Base-by-base conservation (phyloP, 2,888 invertebrate species). In the Eristalis tenax region DNA sequence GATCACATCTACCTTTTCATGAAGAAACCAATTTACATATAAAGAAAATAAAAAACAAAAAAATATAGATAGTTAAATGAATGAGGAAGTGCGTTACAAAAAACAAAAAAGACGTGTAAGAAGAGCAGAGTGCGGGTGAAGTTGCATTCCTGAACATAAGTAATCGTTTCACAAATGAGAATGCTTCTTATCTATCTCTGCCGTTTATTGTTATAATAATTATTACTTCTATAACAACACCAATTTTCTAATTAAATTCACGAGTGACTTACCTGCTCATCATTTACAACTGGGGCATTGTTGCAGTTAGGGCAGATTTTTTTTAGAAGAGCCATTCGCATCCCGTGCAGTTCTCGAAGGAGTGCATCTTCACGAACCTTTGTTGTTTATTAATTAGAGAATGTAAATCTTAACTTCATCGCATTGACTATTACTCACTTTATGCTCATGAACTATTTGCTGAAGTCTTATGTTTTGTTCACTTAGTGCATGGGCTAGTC, bases 391-490 rank as follows among this genome's bases (percentile, higher is more conserved):
- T 0, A 65, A 65, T 18, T 6, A 50, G 18, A 50, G 18, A 50
- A 8, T n/a, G n/a, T n/a, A 4, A 50, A 18, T n/a, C 6, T 28
- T 28, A 4, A 32, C 32, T 32, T 32, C 8, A 8, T 32, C 32
- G 1, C 32, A 4, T 6, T 8, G 4, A 32, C 10, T 10, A 10
- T 32, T 23, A 89, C 90, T 90, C 91, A 97, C 97, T 95, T 95
- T 96, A 91, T 97, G 96, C 89, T 97, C 96, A 80, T 96, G 94
- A 90, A 97, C 96, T 90, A 98, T 96, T 93, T 97, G 96, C 91
- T 96, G 96, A 90, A 98, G 94, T 88, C 98, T 94, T 91, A 93
- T 91, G 88, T 93, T 93, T 90, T 93, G 92, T 90, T 93, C 93
- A 89, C 93, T 93, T 79, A 93, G 89, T 71, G 93, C 93, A 89